These are phyloP conservation scores for Zonitis immaculata DNA, from an alignment of 2,888 invertebrate genomes.

Conservation along the genomic window DNA sequence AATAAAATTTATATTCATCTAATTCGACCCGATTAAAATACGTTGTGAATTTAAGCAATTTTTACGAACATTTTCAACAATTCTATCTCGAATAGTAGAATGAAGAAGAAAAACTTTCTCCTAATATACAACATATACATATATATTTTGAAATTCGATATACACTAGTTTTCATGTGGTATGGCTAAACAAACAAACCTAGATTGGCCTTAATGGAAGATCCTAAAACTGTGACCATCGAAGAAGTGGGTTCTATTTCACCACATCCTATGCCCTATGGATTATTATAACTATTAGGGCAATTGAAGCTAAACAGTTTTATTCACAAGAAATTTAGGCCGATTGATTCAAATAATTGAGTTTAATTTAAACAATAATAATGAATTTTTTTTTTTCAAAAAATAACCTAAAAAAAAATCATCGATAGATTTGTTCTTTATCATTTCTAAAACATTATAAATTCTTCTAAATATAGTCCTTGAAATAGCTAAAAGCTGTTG, in stretches of 20 bases:
- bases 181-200: conserved; percentile 44
- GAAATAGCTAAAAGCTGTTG: no score
- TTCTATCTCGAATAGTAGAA: no score
- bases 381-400: no score
- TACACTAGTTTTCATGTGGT: conserved; percentile 15
- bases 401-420: no score
- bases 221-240: conserved; percentile 10
- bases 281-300: conserved; percentile 43
- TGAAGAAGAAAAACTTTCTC: no score
- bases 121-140: no score
- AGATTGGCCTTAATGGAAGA: conserved; percentile 46
- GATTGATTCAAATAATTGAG: neutral
- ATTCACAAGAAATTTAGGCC: neutral
- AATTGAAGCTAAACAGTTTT: conserved; percentile 32
- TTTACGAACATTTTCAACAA: no score
- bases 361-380: no score
- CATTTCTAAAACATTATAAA: no score
- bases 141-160: neutral
- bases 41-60: neutral
- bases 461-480: no score
- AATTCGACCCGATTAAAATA: neutral
- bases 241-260: neutral
- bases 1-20: neutral
- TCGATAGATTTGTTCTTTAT: no score
- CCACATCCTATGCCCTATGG: conserved; percentile 25